Base-by-base conservation (phyloP, 1,140 invertebrate species). In the Gonatopus flavifemur region DNA sequence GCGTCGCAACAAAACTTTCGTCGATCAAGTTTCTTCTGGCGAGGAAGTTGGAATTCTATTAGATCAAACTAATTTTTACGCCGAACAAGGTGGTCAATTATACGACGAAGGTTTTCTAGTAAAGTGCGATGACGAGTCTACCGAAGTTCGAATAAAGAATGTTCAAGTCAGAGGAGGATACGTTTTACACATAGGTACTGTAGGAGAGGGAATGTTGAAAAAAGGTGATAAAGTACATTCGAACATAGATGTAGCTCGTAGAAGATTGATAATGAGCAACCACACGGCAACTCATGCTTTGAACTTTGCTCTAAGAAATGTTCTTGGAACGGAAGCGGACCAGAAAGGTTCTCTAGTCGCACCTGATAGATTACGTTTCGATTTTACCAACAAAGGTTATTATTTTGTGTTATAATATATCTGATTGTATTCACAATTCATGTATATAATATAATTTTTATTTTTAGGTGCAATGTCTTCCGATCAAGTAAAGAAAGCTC, bases 281-380 rank as follows among this genome's bases (percentile, higher is more conserved):
- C 98, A 99, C 67, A 99, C 97, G 18, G 98, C 93, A 19, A 99
- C 98, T 1, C 98, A 99, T 78, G 86, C 96, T 37, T 80, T 99
- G 0, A 99, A 99, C 81, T 94, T 90, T 80, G 94, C 93, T 20
- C 80, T 99, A 30, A 82, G 96, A 40, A 86, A 87, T 71, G 92
- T 98, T 37, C 77, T 99, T 15, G 88, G 90, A 8, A 87, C 86
- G 53, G 93, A 96, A 64, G 88, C 93, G 32, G 96, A 99, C 76
- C 98, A 99, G 78, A 89, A 90, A 69, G 98, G 98, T 31, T 99
- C 96, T 1, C 81, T 99, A n/a, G 98, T 99, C 7, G 96, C 96
- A 62, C 95, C 96, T 5, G 96, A 99, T 71, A 85, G 92, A 66
- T 82, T 94, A 19, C 83, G 97, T 50, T 99, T 99, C 78, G 98